Conservation (phyloP, 2,113 vertebrate genomes). For the Myodes glareolus region DNA sequence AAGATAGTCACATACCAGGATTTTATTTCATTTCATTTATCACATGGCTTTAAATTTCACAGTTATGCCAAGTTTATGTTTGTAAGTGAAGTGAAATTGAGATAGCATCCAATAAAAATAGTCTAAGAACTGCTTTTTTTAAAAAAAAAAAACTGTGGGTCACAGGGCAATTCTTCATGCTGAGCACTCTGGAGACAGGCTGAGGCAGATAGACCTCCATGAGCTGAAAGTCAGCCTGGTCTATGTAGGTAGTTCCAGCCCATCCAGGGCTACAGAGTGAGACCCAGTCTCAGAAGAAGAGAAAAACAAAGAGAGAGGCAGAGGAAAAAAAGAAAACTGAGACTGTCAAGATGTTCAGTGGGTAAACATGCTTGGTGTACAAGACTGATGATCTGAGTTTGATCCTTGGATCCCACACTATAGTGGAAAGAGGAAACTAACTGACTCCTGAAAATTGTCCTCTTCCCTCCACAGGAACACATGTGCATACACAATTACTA, state of each 20-base stretch:
- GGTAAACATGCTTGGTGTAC: background rate
- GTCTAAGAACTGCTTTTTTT: background rate
- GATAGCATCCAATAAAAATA: background rate
- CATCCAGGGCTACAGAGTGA: background rate
- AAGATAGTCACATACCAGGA: background rate
- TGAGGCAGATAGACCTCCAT: too few relatives aligned
- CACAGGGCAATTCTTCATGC: background rate
- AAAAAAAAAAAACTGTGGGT: background rate
- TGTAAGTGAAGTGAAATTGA: background rate
- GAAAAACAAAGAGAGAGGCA: too few relatives aligned
- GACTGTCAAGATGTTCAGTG: background rate
- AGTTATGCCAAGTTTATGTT: background rate
- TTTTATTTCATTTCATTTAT: conserved; percentile 22
- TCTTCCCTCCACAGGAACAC: background rate
- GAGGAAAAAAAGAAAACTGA: background rate
- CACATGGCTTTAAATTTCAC: background rate
- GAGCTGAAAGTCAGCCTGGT: background rate
- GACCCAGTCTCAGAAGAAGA: background rate
- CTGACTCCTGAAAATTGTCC: background rate
- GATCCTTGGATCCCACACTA: background rate
- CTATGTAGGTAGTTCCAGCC: background rate
- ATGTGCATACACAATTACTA: background rate
- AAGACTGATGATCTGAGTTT: background rate
- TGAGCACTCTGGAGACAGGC: background rate
- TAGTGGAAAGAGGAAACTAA: background rate